A percentile compares a stretch with the other conserved stretches of the same genome.
Evolutionary conservation across 2,888 invertebrate genomes (phyloP).

Genomic region (Silvanus unidentatus): DNA sequence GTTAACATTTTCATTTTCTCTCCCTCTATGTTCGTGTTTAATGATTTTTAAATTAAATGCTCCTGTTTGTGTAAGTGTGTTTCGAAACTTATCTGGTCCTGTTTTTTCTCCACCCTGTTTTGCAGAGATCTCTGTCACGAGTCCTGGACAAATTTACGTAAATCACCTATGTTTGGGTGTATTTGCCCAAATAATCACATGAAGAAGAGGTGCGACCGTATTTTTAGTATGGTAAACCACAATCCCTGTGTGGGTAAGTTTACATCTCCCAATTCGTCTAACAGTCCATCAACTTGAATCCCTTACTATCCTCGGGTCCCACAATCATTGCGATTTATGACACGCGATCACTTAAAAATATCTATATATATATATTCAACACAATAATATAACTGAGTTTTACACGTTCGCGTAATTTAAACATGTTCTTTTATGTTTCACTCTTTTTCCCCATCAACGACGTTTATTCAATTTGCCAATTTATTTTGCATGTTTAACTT

Average conservation of each 20-base stretch:
- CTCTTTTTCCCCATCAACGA: too few species aligned
- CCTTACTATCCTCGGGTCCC: conserved; percentile 6
- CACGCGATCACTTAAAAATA: not conserved
- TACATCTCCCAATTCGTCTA: conserved; percentile 12
- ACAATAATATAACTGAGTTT: too few species aligned
- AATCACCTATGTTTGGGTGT: conserved; percentile 88
- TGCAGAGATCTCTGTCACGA: conserved; percentile 78
- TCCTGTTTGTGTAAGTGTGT: too few species aligned
- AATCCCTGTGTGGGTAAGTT: conserved; percentile 91
- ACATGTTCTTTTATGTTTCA: too few species aligned
- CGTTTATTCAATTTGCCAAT: too few species aligned
- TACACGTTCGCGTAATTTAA: too few species aligned
- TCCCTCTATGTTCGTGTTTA: too few species aligned
- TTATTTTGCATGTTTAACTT: too few species aligned
- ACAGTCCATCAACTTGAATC: conserved; percentile 9
- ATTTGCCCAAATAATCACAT: conserved; percentile 87
- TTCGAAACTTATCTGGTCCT: too few species aligned
- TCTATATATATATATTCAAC: conserved; percentile 7
- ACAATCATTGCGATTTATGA: conserved; percentile 10
- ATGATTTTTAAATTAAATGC: conserved; percentile 1
- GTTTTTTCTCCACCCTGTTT: too few species aligned
- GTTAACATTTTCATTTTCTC: not conserved
- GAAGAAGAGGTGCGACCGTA: conserved; percentile 83
- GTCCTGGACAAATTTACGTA: conserved; percentile 79
- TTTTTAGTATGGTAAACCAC: conserved; percentile 85